Base-by-base conservation (phyloP, 2,797 vertebrate species). In the Zenarchopterus dispar region DNA sequence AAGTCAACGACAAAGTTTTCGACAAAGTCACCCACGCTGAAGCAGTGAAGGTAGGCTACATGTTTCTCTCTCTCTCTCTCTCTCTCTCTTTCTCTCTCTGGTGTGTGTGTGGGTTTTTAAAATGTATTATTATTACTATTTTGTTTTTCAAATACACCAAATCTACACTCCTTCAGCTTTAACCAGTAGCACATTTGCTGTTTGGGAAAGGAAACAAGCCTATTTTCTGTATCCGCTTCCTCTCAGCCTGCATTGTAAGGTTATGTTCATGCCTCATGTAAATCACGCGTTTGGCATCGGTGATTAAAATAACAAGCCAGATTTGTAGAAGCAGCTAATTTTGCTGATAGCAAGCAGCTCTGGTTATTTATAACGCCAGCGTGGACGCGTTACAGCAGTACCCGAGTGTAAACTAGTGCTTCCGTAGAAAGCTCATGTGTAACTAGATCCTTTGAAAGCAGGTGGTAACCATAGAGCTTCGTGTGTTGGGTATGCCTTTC, bases 1-100 rank as follows among this genome's bases (percentile, higher is more conserved):
- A 94, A 46, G 97, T 97, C 76, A 99, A 99, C 71, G 97, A 97
- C 82, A 95, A 95, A 84, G 90, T 96, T 16, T 92, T 99, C 66
- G 95, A 97, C 31, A 92, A 94, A 63, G 94, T 97, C 85, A 97
- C 95, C 5, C 97, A 99, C 42, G 94, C 94, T 0, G 96, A 99
- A 22, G 97, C 97, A 0, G 97, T 99, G 42, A 98, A 98, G 95
- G 97, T 98, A 87, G 78, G 85, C 13, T 39, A 16, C 36, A n/a
- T 2, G 11, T 13, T 10, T 13, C 33, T 3, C 2, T 36, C 2
- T 11, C 8, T 13, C 2, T 36, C 3, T 13, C 8, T 16, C 4
- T 39, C 28, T 3, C 2, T 36, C 2, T 11, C 8, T 13, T 11
- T 36, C 3, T 13, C 8, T 16, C 4, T 39, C 28, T 3, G n/a